Conservation (phyloP, 2,888 invertebrate genomes). For the Agonopterix arenella region DNA sequence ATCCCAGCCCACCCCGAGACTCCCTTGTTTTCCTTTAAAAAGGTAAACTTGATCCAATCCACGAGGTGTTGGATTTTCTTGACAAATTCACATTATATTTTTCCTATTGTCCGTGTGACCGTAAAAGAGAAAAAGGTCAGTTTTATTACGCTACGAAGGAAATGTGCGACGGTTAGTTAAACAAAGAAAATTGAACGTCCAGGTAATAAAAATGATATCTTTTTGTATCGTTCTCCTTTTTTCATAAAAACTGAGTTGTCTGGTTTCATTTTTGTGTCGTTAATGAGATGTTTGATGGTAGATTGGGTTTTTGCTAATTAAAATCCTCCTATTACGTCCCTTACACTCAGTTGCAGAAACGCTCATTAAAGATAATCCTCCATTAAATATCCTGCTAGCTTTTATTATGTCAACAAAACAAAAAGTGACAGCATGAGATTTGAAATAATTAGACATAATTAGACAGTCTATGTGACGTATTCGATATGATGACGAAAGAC, state of each 20-base stretch:
- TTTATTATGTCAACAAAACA: no score
- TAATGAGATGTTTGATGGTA: not conserved
- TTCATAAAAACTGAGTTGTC: conserved; percentile 27
- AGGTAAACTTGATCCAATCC: conserved; percentile 53
- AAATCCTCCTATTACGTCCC: no score
- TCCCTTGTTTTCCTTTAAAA: conserved; percentile 45
- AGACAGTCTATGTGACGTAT: no score
- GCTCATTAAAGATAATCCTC: no score
- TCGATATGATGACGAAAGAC: no score
- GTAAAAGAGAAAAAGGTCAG: conserved; percentile 51
- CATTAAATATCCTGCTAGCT: no score
- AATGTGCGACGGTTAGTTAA: conserved; percentile 57
- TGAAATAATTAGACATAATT: no score
- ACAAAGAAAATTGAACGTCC: conserved; percentile 56
- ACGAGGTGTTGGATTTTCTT: conserved; percentile 57
- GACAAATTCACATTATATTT: conserved; percentile 61
- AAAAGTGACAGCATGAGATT: no score
- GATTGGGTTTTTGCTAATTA: no score
- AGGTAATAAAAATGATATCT: conserved; percentile 47
- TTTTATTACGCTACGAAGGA: conserved; percentile 47
- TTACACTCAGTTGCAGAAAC: no score
- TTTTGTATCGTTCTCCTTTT: conserved; percentile 31
- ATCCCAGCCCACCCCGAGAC: conserved; percentile 37
- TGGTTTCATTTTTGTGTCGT: conserved; percentile 1
- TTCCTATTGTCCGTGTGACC: conserved; percentile 42